Evolutionary conservation across 2,888 invertebrate genomes (phyloP).

Genomic region (Pyrrhia umbra): DNA sequence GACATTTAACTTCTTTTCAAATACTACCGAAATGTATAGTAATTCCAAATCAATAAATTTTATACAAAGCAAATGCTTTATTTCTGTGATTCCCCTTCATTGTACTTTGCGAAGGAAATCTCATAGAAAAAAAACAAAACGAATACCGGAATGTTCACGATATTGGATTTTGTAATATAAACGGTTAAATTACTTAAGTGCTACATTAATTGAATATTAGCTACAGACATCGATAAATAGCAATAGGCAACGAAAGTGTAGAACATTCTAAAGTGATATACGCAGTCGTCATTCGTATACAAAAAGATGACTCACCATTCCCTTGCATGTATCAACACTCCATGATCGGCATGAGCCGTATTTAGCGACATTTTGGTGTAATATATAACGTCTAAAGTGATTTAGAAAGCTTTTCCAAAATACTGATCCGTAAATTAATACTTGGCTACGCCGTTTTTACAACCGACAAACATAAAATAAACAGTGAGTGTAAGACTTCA

Average conservation of each 20-base stretch:
- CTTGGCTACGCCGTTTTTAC: conserved; percentile 3
- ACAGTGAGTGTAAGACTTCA: conserved; percentile 1
- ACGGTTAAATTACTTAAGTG: not conserved
- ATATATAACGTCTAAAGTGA: conserved; percentile 2
- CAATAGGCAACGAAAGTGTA: conserved; percentile 39
- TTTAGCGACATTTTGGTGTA: conserved; percentile 96
- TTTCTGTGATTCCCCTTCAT: too few species aligned
- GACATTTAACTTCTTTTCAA: too few species aligned
- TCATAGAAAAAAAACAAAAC: too few species aligned
- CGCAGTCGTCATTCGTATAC: conserved; percentile 54
- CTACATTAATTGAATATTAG: not conserved
- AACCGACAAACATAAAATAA: conserved; percentile 8
- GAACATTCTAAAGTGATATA: conserved; percentile 65
- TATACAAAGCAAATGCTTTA: too few species aligned
- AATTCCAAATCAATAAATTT: too few species aligned
- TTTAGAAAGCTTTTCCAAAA: conserved; percentile 12
- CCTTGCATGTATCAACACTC: conserved; percentile 98
- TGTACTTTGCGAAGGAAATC: too few species aligned
- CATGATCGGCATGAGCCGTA: conserved; percentile 98
- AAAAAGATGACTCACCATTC: conserved; percentile 95
- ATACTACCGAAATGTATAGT: too few species aligned
- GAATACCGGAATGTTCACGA: not conserved
- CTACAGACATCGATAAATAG: conserved; percentile 29
- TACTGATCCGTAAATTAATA: conserved; percentile 21
- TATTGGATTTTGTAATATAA: not conserved